Conservation (phyloP, 2,888 invertebrate species). For the Ennomos erosarius region DNA sequence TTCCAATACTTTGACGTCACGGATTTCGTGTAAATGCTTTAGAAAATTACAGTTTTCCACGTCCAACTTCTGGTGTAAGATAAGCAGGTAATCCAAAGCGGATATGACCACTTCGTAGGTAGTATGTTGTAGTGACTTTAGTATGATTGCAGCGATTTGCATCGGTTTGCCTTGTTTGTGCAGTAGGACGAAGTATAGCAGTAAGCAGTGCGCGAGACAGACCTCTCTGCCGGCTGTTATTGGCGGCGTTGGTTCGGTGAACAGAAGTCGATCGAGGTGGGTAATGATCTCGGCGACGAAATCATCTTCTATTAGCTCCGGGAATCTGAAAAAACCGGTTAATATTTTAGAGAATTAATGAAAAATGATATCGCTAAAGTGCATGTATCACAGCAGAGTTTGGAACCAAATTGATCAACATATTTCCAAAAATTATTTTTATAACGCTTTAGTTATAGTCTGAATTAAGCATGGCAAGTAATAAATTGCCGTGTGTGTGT, state of each 20-base stretch:
- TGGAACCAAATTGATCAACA: no score
- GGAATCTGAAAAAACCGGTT: constrained; percentile 1
- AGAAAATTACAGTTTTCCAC: neutral
- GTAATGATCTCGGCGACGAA: neutral
- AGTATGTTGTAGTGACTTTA: neutral
- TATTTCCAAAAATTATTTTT: no score
- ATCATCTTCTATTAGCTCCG: neutral
- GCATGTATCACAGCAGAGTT: no score
- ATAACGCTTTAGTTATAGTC: no score
- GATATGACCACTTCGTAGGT: constrained; percentile 3
- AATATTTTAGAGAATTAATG: no score
- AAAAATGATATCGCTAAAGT: no score
- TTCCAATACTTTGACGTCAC: neutral
- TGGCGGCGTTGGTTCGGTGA: neutral
- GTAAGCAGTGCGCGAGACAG: constrained; percentile 48
- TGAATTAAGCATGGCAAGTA: no score
- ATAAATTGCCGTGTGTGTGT: no score
- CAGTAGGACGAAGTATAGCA: constrained; percentile 3
- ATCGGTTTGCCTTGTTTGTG: neutral
- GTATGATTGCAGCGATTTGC: neutral
- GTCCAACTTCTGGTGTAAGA: neutral
- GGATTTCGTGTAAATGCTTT: neutral
- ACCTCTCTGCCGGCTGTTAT: neutral
- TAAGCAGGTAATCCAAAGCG: neutral
- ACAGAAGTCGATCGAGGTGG: neutral